phyloP scores from a whole-genome alignment of 2,113 vertebrate species.

The Crocuta crocuta region DNA sequence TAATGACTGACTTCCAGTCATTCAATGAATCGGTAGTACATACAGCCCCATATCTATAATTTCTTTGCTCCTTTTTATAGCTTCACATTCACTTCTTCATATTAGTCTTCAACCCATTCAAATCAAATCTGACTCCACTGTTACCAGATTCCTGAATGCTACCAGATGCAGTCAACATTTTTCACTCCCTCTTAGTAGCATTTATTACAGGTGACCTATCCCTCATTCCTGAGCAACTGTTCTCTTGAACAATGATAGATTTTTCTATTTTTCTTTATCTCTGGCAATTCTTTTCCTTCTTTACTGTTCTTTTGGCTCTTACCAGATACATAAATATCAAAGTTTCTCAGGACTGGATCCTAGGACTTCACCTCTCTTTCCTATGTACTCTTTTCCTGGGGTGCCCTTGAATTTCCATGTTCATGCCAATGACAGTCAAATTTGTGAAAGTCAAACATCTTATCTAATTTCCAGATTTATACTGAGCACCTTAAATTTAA shows the following conservation, averaged over 20 bases:
- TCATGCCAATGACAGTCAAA: neutral
- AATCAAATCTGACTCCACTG: neutral
- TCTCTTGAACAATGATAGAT: neutral
- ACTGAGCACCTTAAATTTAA: conserved; percentile 13
- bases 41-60: neutral
- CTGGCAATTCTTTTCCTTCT: neutral
- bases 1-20: neutral
- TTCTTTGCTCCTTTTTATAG: neutral
- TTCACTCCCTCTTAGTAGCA: neutral
- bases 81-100: neutral
- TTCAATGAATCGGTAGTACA: neutral
- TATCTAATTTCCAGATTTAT: neutral
- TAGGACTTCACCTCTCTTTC: neutral
- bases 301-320: conserved; percentile 8
- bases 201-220: neutral
- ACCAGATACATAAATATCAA: neutral
- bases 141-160: neutral
- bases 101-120: neutral
- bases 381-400: neutral
- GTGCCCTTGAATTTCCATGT: neutral
- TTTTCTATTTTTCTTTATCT: neutral
- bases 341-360: neutral
- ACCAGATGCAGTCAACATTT: neutral
- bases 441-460: conserved; percentile 13
- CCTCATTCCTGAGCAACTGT: neutral